Conservation (phyloP, 2,888 invertebrate species). For the Drosophila koepferae region DNA sequence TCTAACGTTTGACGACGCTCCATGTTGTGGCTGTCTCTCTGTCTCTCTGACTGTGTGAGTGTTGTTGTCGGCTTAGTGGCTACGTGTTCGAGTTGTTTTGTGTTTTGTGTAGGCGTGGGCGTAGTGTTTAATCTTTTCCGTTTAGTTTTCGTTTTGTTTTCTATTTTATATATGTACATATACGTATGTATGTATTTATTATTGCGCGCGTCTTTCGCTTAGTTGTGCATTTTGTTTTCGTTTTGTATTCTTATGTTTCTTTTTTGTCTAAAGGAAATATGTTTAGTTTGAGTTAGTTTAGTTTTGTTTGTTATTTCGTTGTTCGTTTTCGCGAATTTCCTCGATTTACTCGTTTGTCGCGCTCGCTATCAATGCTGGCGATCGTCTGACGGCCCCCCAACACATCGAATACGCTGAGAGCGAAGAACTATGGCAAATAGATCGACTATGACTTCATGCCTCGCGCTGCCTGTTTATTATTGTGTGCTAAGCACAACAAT, state of each 20-base stretch:
- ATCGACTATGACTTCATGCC: constrained; percentile 75
- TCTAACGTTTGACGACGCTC: constrained; percentile 83
- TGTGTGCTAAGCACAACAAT: constrained; percentile 66
- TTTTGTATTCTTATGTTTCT: background rate
- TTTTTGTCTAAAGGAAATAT: constrained; percentile 23
- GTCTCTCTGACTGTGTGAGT: constrained; percentile 25
- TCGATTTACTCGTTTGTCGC: constrained; percentile 49
- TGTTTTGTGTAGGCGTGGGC: constrained; percentile 62
- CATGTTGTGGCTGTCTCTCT: constrained; percentile 49
- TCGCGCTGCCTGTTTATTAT: constrained; percentile 67
- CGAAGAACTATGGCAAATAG: constrained; percentile 60
- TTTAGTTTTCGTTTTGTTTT: constrained; percentile 61
- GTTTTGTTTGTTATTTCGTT: constrained; percentile 27
- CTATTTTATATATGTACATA: constrained; percentile 7
- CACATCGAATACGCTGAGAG: constrained; percentile 39
- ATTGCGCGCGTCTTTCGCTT: constrained; percentile 46
- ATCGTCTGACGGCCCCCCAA: constrained; percentile 71
- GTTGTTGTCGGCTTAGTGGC: constrained; percentile 60
- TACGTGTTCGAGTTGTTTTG: constrained; percentile 65
- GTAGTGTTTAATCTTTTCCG: constrained; percentile 69
- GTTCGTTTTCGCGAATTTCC: constrained; percentile 36
- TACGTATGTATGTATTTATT: background rate
- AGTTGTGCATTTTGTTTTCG: constrained; percentile 40
- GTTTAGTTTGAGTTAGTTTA: constrained; percentile 19
- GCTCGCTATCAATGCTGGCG: constrained; percentile 80